Evolutionary conservation across 2,888 invertebrate species (phyloP).

Genomic region (Luperina testacea): DNA sequence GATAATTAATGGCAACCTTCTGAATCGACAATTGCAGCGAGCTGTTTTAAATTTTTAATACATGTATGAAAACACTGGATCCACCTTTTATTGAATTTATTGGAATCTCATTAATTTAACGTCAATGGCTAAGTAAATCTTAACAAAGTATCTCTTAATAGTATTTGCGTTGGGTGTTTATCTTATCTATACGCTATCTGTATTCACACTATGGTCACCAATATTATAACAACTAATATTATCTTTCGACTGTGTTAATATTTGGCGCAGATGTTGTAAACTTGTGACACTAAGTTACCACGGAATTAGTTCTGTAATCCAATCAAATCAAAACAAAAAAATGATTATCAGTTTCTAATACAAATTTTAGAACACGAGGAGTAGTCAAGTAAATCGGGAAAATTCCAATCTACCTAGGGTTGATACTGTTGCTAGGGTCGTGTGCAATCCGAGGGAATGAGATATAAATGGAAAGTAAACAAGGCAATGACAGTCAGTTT

Average conservation of each 20-base stretch:
- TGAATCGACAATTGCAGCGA: conserved; percentile 29
- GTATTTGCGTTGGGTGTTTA: conserved; percentile 26
- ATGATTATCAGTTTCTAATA: conserved; percentile 23
- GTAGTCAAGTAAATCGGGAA: conserved; percentile 58
- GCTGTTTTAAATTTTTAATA: conserved; percentile 25
- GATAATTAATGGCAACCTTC: conserved; percentile 45
- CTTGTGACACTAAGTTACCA: conserved; percentile 11
- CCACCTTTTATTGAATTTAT: conserved; percentile 37
- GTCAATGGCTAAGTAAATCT: conserved; percentile 43
- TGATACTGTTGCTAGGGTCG: conserved; percentile 54
- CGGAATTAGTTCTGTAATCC: conserved; percentile 11
- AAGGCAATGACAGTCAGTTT: conserved; percentile 51
- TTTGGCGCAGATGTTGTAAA: conserved; percentile 43
- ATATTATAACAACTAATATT: conserved; percentile 40
- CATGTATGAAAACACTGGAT: conserved; percentile 38
- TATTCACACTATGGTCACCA: conserved; percentile 41
- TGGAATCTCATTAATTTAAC: conserved; percentile 38
- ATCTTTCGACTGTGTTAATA: conserved; percentile 46
- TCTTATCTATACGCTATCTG: conserved; percentile 48
- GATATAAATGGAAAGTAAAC: conserved; percentile 77
- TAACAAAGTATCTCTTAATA: conserved; percentile 26
- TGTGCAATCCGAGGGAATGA: conserved; percentile 72
- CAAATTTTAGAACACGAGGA: conserved; percentile 31
- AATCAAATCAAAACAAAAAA: background rate
- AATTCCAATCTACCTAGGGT: conserved; percentile 69